Conservation (phyloP, 2,797 vertebrate species). For the Crax fasciolata region DNA sequence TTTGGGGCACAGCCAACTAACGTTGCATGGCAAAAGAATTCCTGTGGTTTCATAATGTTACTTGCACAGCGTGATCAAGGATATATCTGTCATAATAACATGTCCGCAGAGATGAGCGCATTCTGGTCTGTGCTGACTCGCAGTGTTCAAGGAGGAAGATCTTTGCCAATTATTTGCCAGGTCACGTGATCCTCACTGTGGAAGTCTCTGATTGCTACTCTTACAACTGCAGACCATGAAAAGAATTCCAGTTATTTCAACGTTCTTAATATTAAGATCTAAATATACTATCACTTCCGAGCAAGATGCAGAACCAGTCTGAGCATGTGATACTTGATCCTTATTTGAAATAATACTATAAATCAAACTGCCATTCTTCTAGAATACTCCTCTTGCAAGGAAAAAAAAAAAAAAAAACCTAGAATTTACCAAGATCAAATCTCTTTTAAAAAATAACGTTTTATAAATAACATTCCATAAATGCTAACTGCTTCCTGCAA, state of each 20-base stretch:
- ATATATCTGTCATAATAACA: not conserved
- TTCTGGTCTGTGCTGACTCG: fast-evolving
- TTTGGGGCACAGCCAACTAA: not conserved
- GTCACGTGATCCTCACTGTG: not conserved
- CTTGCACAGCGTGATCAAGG: not conserved
- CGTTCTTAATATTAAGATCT: not conserved
- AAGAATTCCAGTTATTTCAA: not conserved
- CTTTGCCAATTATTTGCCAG: not conserved
- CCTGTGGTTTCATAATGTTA: not conserved
- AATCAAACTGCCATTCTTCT: not conserved
- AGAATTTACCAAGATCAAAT: not conserved
- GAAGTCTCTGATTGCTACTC: not conserved
- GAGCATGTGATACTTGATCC: not conserved
- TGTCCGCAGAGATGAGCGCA: not conserved
- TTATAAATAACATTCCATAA: not conserved
- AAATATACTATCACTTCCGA: not conserved
- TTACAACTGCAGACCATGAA: not conserved
- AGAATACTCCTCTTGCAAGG: not conserved
- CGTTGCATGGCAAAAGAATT: not conserved
- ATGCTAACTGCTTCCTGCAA: not conserved
- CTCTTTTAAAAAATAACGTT: not conserved
- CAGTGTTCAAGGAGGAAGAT: not conserved
- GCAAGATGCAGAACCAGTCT: not conserved
- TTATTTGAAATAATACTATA: not conserved
- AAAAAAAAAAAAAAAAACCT: not conserved